Percentiles rank a stretch among this genome's conserved stretches.
Evolutionary conservation across 2,113 vertebrate genomes (phyloP).

Genomic region (Tor tambroides): DNA sequence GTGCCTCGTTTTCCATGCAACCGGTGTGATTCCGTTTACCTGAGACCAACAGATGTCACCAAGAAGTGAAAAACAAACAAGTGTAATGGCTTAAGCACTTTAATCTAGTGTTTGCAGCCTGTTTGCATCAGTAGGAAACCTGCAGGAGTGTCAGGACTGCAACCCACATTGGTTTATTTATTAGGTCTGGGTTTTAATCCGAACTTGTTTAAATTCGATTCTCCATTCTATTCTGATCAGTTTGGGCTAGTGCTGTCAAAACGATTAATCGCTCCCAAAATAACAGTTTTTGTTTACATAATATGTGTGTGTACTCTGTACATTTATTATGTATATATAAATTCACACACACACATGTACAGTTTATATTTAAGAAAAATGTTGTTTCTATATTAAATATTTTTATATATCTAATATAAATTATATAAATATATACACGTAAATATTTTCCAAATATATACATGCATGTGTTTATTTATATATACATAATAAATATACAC

Average conservation of each 20-base stretch:
- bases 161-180: neutral
- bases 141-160: neutral
- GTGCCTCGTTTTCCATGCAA: conserved; percentile 19
- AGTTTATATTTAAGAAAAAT: too few relatives aligned
- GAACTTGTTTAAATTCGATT: neutral
- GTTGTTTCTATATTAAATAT: too few relatives aligned
- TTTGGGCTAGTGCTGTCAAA: neutral
- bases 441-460: too few relatives aligned
- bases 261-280: too few relatives aligned
- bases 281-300: neutral
- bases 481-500: too few relatives aligned
- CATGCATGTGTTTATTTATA: too few relatives aligned
- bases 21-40: conserved; percentile 34
- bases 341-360: too few relatives aligned
- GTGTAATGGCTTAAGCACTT: neutral
- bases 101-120: neutral
- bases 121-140: conserved; percentile 25
- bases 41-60: conserved; percentile 40
- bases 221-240: neutral
- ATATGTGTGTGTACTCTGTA: too few relatives aligned
- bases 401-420: too few relatives aligned
- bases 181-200: neutral
- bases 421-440: too few relatives aligned
- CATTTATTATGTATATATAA: too few relatives aligned
- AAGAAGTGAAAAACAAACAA: conserved; percentile 45